Conservation (phyloP, 2,888 invertebrate genomes). For the Aricia artaxerxes region DNA sequence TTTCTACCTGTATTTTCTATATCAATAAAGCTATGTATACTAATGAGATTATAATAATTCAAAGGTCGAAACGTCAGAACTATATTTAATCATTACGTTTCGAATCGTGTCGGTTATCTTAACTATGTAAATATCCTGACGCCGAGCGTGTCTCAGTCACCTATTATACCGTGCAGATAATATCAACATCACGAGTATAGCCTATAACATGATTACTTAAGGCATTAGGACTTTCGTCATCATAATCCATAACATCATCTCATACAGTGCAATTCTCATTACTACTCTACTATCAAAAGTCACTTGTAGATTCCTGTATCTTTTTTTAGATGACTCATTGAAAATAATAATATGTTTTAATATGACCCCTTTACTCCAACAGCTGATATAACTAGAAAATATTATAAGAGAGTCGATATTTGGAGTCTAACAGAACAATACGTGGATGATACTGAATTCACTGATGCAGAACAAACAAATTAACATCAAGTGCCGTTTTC, state of each 20-base stretch:
- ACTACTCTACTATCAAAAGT: background rate
- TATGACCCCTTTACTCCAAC: no score
- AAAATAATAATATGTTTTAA: no score
- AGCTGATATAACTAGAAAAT: background rate
- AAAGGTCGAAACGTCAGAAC: slow-evolving; percentile 22
- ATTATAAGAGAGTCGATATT: background rate
- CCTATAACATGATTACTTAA: slow-evolving; percentile 17
- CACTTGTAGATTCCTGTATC: background rate
- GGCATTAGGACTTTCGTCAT: slow-evolving; percentile 23
- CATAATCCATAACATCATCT: slow-evolving; percentile 10
- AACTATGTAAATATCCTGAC: slow-evolving; percentile 12
- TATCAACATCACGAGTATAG: slow-evolving; percentile 26
- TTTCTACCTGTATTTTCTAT: background rate
- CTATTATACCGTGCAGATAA: slow-evolving; percentile 23
- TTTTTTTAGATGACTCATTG: background rate
- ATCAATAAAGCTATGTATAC: background rate
- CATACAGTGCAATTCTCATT: background rate
- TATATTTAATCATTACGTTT: slow-evolving; percentile 28
- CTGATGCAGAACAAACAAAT: background rate
- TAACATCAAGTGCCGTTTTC: background rate
- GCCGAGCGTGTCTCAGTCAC: slow-evolving; percentile 25
- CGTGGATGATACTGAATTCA: background rate
- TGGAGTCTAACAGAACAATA: background rate
- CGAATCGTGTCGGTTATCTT: slow-evolving; percentile 14
- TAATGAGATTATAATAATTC: slow-evolving; percentile 11